Conservation (phyloP, 2,888 invertebrate genomes). For the Lissonota sp. region DNA sequence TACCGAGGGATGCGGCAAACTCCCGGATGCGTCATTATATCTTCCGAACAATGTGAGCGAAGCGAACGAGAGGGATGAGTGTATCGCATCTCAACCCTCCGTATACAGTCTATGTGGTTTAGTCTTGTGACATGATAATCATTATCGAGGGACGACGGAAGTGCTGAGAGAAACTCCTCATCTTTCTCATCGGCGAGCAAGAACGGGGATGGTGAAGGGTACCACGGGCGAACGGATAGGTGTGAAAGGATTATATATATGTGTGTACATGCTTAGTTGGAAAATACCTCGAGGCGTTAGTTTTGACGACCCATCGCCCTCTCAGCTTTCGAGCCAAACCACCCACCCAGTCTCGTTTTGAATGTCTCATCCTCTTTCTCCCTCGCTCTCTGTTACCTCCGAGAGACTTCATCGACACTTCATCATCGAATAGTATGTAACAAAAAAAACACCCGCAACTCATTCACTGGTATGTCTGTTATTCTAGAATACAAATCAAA, state of each 20-base stretch:
- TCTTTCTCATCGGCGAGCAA: not conserved
- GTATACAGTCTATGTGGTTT: constrained; percentile 45
- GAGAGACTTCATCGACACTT: constrained; percentile 1
- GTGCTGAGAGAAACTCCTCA: constrained; percentile 24
- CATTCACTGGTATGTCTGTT: too few relatives aligned
- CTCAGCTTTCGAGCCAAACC: constrained; percentile 36
- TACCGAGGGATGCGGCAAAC: constrained; percentile 1
- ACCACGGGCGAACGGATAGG: not conserved
- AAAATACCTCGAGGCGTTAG: constrained; percentile 48
- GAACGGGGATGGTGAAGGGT: constrained; percentile 28
- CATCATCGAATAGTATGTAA: constrained; percentile 2
- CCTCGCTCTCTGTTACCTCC: constrained; percentile 9
- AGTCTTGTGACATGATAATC: constrained; percentile 59
- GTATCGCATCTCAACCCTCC: constrained; percentile 6
- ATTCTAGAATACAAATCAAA: too few relatives aligned
- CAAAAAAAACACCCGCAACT: constrained; percentile 15
- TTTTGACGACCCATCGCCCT: constrained; percentile 58
- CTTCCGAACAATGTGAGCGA: constrained; percentile 38
- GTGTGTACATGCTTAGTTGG: not conserved
- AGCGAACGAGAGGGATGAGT: constrained; percentile 8
- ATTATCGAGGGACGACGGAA: constrained; percentile 57
- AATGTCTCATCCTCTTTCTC: constrained; percentile 2
- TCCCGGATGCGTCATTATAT: constrained; percentile 59
- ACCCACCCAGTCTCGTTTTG: constrained; percentile 20
- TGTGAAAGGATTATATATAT: constrained; percentile 19